These are phyloP conservation scores for Azorinus chamasolen DNA, from an alignment of 2,888 invertebrate genomes.

Conservation along the genomic window DNA sequence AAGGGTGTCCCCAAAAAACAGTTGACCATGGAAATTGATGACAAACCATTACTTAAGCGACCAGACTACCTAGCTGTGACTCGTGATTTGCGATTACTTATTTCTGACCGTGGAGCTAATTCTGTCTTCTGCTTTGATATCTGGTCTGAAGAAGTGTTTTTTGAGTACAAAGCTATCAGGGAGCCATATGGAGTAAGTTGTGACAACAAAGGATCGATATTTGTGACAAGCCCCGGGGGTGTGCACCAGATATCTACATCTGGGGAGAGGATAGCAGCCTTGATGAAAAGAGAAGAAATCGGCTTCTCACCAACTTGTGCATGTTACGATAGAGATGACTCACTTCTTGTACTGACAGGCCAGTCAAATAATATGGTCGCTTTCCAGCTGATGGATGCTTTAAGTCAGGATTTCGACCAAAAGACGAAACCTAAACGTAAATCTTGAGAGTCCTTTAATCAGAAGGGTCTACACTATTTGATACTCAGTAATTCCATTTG, in stretches of 20 bases:
- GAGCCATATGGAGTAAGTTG: constrained; percentile 43
- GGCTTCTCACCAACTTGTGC: constrained; percentile 41
- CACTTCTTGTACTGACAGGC: constrained; percentile 40
- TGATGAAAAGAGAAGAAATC: constrained; percentile 45
- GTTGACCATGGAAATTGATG: constrained; percentile 34
- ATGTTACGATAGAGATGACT: constrained; percentile 50
- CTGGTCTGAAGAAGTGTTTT: constrained; percentile 29
- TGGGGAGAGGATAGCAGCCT: constrained; percentile 41
- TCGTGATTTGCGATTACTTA: constrained; percentile 37
- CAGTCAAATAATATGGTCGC: constrained; percentile 43
- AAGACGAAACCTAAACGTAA: too few relatives aligned
- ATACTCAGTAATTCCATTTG: too few relatives aligned
- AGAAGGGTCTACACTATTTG: too few relatives aligned
- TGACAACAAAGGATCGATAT: constrained; percentile 38
- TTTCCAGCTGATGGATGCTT: constrained; percentile 13
- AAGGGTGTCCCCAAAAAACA: constrained; percentile 24
- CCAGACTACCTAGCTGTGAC: constrained; percentile 43
- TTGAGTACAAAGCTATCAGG: constrained; percentile 29
- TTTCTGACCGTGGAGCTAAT: constrained; percentile 53
- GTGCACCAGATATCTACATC: constrained; percentile 50
- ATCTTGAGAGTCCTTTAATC: too few relatives aligned
- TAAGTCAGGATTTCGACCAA: too few relatives aligned
- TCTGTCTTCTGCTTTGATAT: constrained; percentile 44
- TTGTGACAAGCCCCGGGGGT: constrained; percentile 41
- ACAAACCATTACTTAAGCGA: constrained; percentile 20